Conservation (phyloP, 35 echinoderm and acorn worm species). For the Hemicentrotus pulcherrimus region DNA sequence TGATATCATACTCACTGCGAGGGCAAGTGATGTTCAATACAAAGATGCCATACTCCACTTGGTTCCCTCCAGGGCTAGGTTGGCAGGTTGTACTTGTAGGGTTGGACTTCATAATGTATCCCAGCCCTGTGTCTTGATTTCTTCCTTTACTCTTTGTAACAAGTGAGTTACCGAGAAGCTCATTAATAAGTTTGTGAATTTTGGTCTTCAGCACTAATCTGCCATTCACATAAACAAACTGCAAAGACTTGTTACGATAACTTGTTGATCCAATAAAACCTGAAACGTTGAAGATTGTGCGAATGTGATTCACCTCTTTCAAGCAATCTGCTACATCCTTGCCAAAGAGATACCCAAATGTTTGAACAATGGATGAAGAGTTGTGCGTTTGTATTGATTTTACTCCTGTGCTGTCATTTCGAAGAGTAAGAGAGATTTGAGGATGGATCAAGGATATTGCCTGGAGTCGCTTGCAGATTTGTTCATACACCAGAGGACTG, state of each 20-base stretch:
- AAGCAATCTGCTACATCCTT: constrained; percentile 55
- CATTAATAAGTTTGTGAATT: constrained; percentile 80
- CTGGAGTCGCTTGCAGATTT: constrained; percentile 59
- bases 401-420: constrained; percentile 81
- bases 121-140: background rate
- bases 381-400: constrained; percentile 84
- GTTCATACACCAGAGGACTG: constrained; percentile 68
- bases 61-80: constrained; percentile 61
- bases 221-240: constrained; percentile 91
- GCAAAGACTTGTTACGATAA: constrained; percentile 77
- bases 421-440: constrained; percentile 79
- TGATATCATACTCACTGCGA: constrained; percentile 82
- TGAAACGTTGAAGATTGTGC: constrained; percentile 54
- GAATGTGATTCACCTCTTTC: constrained; percentile 57
- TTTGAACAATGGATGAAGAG: constrained; percentile 59
- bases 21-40: constrained; percentile 82
- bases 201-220: constrained; percentile 79
- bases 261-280: constrained; percentile 82
- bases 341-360: constrained; percentile 85
- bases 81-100: background rate
- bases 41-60: constrained; percentile 72
- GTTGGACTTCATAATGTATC: background rate
- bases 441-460: constrained; percentile 82
- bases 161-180: constrained; percentile 66
- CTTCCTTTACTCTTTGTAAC: constrained; percentile 56